Evolutionary conservation across 2,113 vertebrate genomes (phyloP).

Genomic region (Hemibagrus wyckioides): DNA sequence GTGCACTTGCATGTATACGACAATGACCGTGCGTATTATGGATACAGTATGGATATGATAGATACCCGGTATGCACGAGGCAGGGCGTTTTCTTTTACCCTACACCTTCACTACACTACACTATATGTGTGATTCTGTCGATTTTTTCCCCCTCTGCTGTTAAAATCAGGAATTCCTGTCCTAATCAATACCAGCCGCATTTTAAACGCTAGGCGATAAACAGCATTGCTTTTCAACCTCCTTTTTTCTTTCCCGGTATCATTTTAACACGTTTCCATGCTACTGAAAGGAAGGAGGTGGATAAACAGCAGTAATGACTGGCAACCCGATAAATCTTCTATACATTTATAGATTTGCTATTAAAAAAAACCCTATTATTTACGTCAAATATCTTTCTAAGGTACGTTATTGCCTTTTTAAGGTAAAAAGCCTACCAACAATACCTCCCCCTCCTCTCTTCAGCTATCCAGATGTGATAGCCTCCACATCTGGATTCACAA

Average conservation of each 20-base stretch:
- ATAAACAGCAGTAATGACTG: background rate
- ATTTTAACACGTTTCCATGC: background rate
- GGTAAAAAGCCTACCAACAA: constrained; percentile 37
- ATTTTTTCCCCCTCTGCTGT: constrained; percentile 18
- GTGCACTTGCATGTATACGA: background rate
- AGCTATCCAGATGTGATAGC: constrained; percentile 43
- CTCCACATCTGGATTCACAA: constrained; percentile 21
- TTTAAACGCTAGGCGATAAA: background rate
- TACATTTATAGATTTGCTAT: background rate
- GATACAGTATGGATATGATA: background rate
- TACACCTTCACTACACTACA: constrained; percentile 37
- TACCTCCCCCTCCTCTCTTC: constrained; percentile 18
- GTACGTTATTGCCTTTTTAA: constrained; percentile 1
- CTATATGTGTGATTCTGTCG: constrained; percentile 32
- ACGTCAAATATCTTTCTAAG: background rate
- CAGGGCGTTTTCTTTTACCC: constrained; percentile 79
- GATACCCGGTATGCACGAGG: constrained; percentile 55
- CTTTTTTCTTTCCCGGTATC: background rate
- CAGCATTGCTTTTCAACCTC: background rate
- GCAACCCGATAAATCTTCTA: background rate
- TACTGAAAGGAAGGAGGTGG: background rate
- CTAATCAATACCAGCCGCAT: background rate
- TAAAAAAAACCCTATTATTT: no score
- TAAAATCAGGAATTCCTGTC: background rate
- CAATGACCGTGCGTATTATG: background rate